Base-by-base conservation (phyloP, 1,140 invertebrate species). In the Macrocentrus cingulum region DNA sequence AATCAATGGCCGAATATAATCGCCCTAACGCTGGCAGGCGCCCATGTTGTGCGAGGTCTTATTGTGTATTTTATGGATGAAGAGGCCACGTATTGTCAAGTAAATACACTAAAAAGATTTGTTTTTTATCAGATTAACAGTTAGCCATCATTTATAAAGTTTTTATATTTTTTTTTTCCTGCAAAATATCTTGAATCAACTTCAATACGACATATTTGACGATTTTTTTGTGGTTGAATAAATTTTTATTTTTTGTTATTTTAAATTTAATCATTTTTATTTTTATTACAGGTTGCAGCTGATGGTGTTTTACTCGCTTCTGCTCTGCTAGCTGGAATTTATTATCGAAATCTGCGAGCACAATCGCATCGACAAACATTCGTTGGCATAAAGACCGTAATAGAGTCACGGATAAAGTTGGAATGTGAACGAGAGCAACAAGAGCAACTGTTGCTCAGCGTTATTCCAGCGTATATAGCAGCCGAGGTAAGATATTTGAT, bases 351-450 rank as follows among this genome's bases (percentile, higher is more conserved):
- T 56, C 85, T 95, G 76, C 94, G 92, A 0, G 87, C 94, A 62
- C 83, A 85, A 2, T 91, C 92, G 1, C 92, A 95, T 71, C 81
- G 88, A 63, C 84, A 87, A 64, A 94, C 93, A 5, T 95, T 95
- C 68, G 87, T 89, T 7, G 92, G 92, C 7, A 95, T 93, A 9
- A 83, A 90, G 48, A 93, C 89, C 1, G 94, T 92, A 59, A 91
- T 97, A 32, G 93, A 97, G 69, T 94, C 94, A 20, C 81, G 93
- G 57, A 91, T 96, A 32, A 94, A 95, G 77, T 80, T 95, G 23
- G 93, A 96, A 79, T 94, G 92, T 72, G 93, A 96, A 76, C 86
- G 90, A 62, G 92, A 95, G 66, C 92, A 95, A 61, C 90, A 96
- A 75, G 94, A 97, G 76, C 91, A 94, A 67, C 81, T 97, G 37